Conservation (phyloP, 2,888 invertebrate species). For the Elmis aenea region DNA sequence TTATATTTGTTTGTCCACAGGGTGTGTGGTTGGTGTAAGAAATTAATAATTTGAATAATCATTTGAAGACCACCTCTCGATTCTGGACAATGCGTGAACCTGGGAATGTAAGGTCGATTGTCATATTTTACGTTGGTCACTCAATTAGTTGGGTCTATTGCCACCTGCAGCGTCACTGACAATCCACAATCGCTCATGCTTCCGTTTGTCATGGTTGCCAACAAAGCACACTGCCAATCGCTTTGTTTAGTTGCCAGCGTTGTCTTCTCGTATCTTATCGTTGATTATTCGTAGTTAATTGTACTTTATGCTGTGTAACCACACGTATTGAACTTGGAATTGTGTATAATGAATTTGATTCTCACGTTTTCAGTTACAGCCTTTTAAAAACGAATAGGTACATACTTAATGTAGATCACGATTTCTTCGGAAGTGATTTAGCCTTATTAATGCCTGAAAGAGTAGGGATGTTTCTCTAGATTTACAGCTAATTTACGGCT, state of each 20-base stretch:
- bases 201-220: constrained; percentile 32
- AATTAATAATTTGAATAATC: too few species aligned
- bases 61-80: constrained; percentile 2
- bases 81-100: constrained; percentile 4
- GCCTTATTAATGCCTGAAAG: too few species aligned
- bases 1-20: too few species aligned
- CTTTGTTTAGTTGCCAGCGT: constrained; percentile 27
- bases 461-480: too few species aligned
- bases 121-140: constrained; percentile 31
- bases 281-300: constrained; percentile 28
- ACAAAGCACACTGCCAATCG: constrained; percentile 23
- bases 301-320: constrained; percentile 25
- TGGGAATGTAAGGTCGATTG: constrained; percentile 13
- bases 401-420: constrained; percentile 14
- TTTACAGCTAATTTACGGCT: too few species aligned
- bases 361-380: constrained; percentile 1
- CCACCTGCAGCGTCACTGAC: constrained; percentile 38
- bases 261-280: constrained; percentile 26
- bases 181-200: constrained; percentile 41
- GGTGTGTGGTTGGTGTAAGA: too few species aligned
- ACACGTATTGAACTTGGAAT: constrained; percentile 4
- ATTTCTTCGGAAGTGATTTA: too few species aligned
- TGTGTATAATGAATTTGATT: not conserved
- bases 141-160: constrained; percentile 36
- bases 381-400: constrained; percentile 10